Evolutionary conservation across 2,888 invertebrate species (phyloP).

Genomic region (Glaucopsyche alexis): DNA sequence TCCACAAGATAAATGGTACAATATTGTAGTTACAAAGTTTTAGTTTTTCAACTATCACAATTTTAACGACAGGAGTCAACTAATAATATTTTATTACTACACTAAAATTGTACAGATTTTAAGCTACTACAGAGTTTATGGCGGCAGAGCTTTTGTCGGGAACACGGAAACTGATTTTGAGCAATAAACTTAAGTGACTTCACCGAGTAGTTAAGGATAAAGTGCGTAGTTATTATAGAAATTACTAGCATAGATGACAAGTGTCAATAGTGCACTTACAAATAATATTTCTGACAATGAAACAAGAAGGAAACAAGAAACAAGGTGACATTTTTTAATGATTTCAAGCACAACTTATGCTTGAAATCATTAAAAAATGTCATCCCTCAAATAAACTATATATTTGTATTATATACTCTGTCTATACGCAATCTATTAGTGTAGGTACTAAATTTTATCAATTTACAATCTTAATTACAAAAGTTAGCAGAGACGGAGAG

Average conservation of each 20-base stretch:
- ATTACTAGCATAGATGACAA: not conserved
- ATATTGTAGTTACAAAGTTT: slow-evolving; percentile 56
- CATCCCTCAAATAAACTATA: too few relatives aligned
- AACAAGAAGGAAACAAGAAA: too few relatives aligned
- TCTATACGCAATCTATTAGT: too few relatives aligned
- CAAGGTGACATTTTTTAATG: too few relatives aligned
- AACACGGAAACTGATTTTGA: slow-evolving; percentile 16
- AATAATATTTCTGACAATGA: too few relatives aligned
- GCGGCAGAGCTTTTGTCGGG: not conserved
- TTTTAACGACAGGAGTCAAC: slow-evolving; percentile 64
- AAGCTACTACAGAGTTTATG: slow-evolving; percentile 17
- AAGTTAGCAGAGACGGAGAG: too few relatives aligned
- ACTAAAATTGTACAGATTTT: slow-evolving; percentile 35
- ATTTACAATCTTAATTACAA: too few relatives aligned
- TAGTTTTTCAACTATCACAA: slow-evolving; percentile 54
- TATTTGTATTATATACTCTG: too few relatives aligned
- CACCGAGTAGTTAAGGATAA: not conserved
- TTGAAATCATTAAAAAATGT: not conserved
- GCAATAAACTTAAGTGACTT: slow-evolving; percentile 19
- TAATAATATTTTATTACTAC: slow-evolving; percentile 41
- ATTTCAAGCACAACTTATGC: too few relatives aligned
- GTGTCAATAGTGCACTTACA: too few relatives aligned
- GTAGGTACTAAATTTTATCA: too few relatives aligned
- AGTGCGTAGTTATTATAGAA: slow-evolving; percentile 5
- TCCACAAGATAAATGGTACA: slow-evolving; percentile 37